Evolutionary conservation across 2,888 invertebrate species (phyloP).

Genomic region (Zhengitettix transpicula): DNA sequence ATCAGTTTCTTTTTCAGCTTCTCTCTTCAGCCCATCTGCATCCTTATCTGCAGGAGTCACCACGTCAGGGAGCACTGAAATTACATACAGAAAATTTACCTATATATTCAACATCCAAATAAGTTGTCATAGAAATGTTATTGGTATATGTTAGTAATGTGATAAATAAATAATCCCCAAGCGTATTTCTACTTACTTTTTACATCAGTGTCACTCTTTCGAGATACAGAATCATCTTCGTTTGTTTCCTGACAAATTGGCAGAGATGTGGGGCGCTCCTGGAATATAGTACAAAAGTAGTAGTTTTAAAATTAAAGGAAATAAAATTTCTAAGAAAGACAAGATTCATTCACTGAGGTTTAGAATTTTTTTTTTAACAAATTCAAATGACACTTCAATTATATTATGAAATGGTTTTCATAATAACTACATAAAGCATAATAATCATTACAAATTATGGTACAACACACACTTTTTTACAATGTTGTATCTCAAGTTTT

Average conservation of each 20-base stretch:
- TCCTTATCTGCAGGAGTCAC: constrained; percentile 19
- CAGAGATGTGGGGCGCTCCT: constrained; percentile 83
- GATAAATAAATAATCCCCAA: constrained; percentile 1
- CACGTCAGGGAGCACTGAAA: constrained; percentile 17
- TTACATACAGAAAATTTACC: not conserved
- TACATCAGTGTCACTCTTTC: constrained; percentile 66
- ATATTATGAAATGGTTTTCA: no score
- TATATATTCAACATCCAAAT: not conserved
- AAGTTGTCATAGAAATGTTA: not conserved
- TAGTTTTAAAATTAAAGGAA: constrained; percentile 5
- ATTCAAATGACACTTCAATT: not conserved
- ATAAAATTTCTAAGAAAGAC: constrained; percentile 3
- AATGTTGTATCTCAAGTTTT: no score
- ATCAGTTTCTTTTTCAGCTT: constrained; percentile 26
- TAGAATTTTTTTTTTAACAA: not conserved
- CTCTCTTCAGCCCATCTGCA: constrained; percentile 24
- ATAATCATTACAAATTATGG: no score
- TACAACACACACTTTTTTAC: no score
- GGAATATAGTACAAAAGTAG: constrained; percentile 18
- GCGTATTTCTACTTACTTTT: constrained; percentile 39
- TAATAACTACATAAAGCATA: no score
- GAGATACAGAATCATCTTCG: constrained; percentile 71
- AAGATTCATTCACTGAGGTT: not conserved
- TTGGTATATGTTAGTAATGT: not conserved
- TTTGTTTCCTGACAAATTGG: constrained; percentile 66